These are phyloP conservation scores for Perizoma flavofasciatum DNA, from an alignment of 2,888 invertebrate genomes.

Conservation along the genomic window DNA sequence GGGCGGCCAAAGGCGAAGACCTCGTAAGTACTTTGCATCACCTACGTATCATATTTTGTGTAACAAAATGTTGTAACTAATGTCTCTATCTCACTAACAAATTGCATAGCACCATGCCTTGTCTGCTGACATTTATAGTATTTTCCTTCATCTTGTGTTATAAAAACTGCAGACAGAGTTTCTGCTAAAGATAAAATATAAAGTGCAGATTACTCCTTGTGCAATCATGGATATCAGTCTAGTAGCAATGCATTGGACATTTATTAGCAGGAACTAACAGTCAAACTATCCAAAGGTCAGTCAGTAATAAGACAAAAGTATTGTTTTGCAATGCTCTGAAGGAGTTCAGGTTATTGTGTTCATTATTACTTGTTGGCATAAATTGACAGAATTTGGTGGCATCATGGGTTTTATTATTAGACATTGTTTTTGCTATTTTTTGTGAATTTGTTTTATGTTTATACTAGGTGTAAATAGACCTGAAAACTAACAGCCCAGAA, in stretches of 20 bases:
- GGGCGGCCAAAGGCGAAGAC: slow-evolving; percentile 85
- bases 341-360: slow-evolving; percentile 46
- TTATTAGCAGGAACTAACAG: slow-evolving; percentile 6
- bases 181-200: not conserved
- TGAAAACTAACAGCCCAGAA: no score
- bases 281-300: slow-evolving; percentile 36
- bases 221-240: slow-evolving; percentile 2
- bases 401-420: slow-evolving; percentile 21
- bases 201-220: slow-evolving; percentile 4
- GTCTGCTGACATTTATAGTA: slow-evolving; percentile 3
- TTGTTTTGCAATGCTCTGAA: slow-evolving; percentile 38
- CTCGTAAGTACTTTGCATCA: slow-evolving; percentile 79
- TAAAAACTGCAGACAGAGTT: not conserved
- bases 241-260: slow-evolving; percentile 1
- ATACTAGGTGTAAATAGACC: slow-evolving; percentile 4
- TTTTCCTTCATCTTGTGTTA: slow-evolving; percentile 4
- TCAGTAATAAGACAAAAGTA: slow-evolving; percentile 29
- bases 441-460: slow-evolving; percentile 36
- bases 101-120: slow-evolving; percentile 5
- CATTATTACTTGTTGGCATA: slow-evolving; percentile 50
- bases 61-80: not conserved
- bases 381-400: slow-evolving; percentile 42
- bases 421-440: slow-evolving; percentile 43
- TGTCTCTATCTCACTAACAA: not conserved
- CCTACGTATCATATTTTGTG: not conserved